phyloP scores from a whole-genome alignment of 2,113 vertebrate genomes.

The Hiodon alosoides region DNA sequence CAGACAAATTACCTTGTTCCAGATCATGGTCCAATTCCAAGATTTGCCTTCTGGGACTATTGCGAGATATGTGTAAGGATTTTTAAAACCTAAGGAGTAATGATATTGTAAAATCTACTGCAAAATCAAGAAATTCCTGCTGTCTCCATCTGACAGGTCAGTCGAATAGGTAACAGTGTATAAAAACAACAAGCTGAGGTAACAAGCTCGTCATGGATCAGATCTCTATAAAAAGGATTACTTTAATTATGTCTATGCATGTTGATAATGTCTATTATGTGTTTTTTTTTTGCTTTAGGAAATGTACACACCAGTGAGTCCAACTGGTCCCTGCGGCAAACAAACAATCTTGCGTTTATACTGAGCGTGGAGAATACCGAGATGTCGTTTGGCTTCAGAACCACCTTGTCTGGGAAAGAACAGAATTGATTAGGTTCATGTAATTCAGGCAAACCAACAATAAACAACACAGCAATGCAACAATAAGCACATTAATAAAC shows the following conservation, averaged over 20 bases:
- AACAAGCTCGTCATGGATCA: no score
- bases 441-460: constrained; percentile 1
- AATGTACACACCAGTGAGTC: constrained; percentile 73
- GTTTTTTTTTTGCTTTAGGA: background rate
- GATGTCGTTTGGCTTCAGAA: constrained; percentile 88
- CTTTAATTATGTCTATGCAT: background rate
- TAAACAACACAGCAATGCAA: constrained; percentile 7
- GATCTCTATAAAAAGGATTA: no score
- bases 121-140: no score
- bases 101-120: background rate
- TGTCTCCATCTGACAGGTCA: background rate
- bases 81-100: background rate
- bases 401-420: constrained; percentile 74
- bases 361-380: constrained; percentile 90
- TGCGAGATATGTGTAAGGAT: background rate
- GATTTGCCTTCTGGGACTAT: background rate
- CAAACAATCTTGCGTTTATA: constrained; percentile 87
- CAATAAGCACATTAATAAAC: no score
- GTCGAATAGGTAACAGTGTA: background rate
- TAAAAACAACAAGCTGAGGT: background rate
- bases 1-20: constrained; percentile 7
- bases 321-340: constrained; percentile 83
- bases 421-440: constrained; percentile 7
- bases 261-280: constrained; percentile 20
- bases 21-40: constrained; percentile 5